Conservation (phyloP, 2,888 invertebrate genomes). For the Disparrhopalites patrizii region DNA sequence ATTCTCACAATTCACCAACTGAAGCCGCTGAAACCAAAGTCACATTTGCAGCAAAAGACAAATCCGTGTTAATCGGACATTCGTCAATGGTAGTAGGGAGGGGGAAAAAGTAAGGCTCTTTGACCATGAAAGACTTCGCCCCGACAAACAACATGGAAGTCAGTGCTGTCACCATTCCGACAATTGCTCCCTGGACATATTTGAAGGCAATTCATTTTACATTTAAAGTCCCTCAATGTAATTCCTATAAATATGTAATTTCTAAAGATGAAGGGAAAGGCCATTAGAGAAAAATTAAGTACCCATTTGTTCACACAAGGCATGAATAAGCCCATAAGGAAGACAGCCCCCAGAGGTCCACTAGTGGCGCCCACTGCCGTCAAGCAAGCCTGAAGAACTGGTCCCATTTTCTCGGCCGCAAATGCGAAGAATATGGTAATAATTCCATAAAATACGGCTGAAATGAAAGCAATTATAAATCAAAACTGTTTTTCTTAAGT, state of each 20-base stretch:
- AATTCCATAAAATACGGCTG: conserved; percentile 39
- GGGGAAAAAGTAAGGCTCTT: conserved; percentile 32
- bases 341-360: conserved; percentile 5
- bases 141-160: conserved; percentile 39
- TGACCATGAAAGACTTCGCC: conserved; percentile 34
- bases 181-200: conserved; percentile 39
- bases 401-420: conserved; percentile 38
- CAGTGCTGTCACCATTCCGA: conserved; percentile 40
- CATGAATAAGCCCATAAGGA: neutral
- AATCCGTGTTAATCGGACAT: conserved; percentile 22
- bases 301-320: conserved; percentile 11
- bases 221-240: neutral
- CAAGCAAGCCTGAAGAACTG: conserved; percentile 20
- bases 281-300: neutral
- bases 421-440: conserved; percentile 36
- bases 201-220: neutral
- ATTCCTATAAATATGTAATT: neutral
- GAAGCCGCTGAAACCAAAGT: no score
- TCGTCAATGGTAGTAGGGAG: conserved; percentile 34
- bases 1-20: conserved; percentile 7
- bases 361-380: conserved; percentile 7
- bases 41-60: neutral
- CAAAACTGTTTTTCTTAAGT: neutral
- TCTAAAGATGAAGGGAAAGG: neutral
- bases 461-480: neutral